Evolutionary conservation across 2,113 vertebrate genomes (phyloP).

Genomic region (Pluvialis apricaria): DNA sequence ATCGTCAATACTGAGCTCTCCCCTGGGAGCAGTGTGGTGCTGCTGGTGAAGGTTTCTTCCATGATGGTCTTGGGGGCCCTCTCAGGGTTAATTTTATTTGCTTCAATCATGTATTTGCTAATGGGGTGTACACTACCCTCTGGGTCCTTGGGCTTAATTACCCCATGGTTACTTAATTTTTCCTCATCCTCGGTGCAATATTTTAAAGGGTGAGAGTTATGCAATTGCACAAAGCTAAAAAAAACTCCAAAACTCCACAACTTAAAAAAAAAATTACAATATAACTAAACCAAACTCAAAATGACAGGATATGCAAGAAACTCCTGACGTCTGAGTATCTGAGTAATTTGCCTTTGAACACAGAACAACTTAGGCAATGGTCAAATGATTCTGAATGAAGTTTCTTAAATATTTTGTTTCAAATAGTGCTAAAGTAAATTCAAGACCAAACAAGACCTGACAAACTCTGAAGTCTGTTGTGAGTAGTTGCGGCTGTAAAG

Average conservation of each 20-base stretch:
- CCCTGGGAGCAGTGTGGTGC: background rate
- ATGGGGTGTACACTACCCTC: background rate
- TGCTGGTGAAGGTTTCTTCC: background rate
- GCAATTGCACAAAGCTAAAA: background rate
- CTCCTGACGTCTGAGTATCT: background rate
- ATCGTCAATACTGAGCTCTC: background rate
- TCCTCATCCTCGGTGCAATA: background rate
- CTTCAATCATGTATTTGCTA: background rate
- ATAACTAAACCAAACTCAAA: background rate
- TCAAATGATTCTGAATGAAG: background rate
- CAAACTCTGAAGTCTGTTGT: background rate
- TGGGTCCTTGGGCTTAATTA: background rate
- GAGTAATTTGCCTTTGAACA: background rate
- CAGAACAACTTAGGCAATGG: background rate
- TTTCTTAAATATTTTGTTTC: background rate
- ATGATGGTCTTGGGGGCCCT: background rate
- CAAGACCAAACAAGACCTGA: background rate
- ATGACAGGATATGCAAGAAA: background rate
- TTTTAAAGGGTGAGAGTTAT: background rate
- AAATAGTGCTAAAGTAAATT: background rate
- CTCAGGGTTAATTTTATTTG: background rate
- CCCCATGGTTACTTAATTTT: background rate
- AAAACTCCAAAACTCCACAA: background rate
- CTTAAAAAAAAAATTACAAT: background rate
- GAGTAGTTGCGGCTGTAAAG: background rate